phyloP scores from a whole-genome alignment of 2,888 invertebrate genomes.

The Megastigmus dorsalis region DNA sequence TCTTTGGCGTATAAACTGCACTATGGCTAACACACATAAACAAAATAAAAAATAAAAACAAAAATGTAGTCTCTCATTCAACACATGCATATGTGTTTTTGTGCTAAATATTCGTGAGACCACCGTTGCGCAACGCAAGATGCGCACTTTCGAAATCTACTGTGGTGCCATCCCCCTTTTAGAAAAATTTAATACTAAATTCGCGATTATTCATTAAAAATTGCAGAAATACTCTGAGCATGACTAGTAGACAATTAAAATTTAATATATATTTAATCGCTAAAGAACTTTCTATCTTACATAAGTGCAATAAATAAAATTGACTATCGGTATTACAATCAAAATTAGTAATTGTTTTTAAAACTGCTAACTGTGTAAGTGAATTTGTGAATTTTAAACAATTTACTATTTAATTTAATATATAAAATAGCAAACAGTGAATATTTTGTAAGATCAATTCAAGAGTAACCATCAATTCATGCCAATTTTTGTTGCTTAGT shows the following conservation, averaged over 20 bases:
- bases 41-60: constrained; percentile 41
- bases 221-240: neutral
- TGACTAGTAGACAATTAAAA: too few relatives aligned
- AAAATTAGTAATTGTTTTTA: too few relatives aligned
- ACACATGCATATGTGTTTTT: neutral
- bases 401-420: too few relatives aligned
- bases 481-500: neutral
- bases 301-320: too few relatives aligned
- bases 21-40: constrained; percentile 26
- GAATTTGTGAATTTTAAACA: too few relatives aligned
- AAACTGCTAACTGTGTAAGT: too few relatives aligned
- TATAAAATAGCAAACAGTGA: neutral
- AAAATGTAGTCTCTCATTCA: constrained; percentile 50
- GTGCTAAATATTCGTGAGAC: constrained; percentile 29
- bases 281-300: too few relatives aligned
- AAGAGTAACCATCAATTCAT: neutral
- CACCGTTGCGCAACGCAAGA: constrained; percentile 11
- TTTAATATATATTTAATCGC: too few relatives aligned
- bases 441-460: neutral
- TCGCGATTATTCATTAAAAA: constrained; percentile 1
- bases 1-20: constrained; percentile 38
- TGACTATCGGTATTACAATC: too few relatives aligned
- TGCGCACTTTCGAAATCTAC: constrained; percentile 41
- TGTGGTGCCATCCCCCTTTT: constrained; percentile 49
- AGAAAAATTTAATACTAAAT: constrained; percentile 30